phyloP scores from a whole-genome alignment of 2,888 invertebrate species.

The Villa cingulata region DNA sequence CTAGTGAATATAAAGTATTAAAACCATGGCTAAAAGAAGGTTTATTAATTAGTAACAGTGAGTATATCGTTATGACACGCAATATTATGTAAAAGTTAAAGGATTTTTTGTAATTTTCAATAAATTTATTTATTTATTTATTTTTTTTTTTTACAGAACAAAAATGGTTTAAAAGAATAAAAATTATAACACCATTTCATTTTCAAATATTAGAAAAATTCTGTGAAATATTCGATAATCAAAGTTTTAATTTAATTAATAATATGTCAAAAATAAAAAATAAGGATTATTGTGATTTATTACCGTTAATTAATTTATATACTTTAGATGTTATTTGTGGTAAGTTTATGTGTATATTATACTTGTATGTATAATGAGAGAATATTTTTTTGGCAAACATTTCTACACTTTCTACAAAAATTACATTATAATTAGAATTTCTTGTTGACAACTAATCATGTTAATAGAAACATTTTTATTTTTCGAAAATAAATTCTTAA shows the following conservation, averaged over 20 bases:
- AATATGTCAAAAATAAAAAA: slow-evolving; percentile 43
- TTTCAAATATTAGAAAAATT: slow-evolving; percentile 63
- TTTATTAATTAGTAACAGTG: slow-evolving; percentile 37
- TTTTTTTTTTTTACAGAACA: neutral
- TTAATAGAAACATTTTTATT: no score
- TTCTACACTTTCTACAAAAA: no score
- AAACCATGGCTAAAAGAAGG: slow-evolving; percentile 43
- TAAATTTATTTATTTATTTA: neutral
- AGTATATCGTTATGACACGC: neutral
- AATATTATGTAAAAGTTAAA: no score
- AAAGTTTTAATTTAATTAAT: slow-evolving; percentile 42
- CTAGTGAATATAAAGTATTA: slow-evolving; percentile 37
- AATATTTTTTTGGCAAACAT: no score
- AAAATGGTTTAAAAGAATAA: slow-evolving; percentile 43
- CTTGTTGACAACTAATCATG: no score
- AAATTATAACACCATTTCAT: slow-evolving; percentile 66
- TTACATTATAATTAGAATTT: no score
- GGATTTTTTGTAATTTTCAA: no score
- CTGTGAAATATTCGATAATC: slow-evolving; percentile 53
- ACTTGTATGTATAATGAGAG: no score
- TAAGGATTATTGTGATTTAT: slow-evolving; percentile 27
- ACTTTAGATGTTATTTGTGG: slow-evolving; percentile 8
- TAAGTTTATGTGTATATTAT: no score
- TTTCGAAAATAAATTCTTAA: no score
- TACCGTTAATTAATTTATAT: neutral